phyloP scores from a whole-genome alignment of 2,888 invertebrate species.

The Rhynchonema sp. region DNA sequence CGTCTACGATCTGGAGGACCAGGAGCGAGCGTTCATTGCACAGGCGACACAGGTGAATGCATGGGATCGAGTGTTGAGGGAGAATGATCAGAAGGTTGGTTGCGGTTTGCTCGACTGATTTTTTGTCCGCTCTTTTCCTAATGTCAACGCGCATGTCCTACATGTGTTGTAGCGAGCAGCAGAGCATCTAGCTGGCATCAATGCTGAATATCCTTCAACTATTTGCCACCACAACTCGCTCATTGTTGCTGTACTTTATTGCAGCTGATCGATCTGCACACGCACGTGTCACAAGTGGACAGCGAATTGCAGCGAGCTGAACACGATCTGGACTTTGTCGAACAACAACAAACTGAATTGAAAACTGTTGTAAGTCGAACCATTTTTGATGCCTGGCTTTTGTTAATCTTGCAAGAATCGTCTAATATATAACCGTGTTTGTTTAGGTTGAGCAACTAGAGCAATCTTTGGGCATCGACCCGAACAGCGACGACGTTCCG shows the following conservation, averaged over 20 bases:
- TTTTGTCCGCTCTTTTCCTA: too few relatives aligned
- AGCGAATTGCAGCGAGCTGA: constrained; percentile 70
- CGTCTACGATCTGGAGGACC: constrained; percentile 73
- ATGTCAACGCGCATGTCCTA: too few relatives aligned
- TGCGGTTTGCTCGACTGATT: too few relatives aligned
- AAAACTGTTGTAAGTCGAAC: constrained; percentile 65
- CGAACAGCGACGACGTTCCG: neutral
- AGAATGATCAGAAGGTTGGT: neutral
- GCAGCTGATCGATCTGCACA: constrained; percentile 60
- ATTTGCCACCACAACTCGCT: too few relatives aligned
- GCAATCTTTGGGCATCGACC: neutral
- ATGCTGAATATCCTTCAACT: too few relatives aligned
- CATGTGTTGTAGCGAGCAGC: too few relatives aligned
- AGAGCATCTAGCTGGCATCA: too few relatives aligned
- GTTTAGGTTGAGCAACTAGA: neutral
- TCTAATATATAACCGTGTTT: constrained; percentile 29
- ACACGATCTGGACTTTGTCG: constrained; percentile 75
- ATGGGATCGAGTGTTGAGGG: constrained; percentile 73
- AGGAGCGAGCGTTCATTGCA: constrained; percentile 72
- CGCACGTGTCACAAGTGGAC: constrained; percentile 67
- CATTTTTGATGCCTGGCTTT: too few relatives aligned
- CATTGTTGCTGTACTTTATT: constrained; percentile 8
- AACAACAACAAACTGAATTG: constrained; percentile 73
- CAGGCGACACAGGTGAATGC: constrained; percentile 86
- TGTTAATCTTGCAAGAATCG: too few relatives aligned